Conservation (phyloP, 1,140 invertebrate species). For the Pseudomyrmex sp. region DNA sequence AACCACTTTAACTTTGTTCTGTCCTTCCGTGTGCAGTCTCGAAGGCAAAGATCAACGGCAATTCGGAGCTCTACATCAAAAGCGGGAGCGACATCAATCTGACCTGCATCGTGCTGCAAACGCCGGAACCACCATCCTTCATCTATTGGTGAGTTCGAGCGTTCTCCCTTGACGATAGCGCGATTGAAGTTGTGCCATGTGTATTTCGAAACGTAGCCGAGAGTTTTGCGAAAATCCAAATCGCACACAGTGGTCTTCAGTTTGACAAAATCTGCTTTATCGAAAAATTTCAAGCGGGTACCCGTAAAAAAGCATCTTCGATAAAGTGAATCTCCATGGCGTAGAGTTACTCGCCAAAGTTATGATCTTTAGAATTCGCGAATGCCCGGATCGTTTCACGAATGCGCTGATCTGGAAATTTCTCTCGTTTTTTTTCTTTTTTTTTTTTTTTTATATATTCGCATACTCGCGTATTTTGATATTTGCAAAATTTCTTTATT, state of each 20-base stretch:
- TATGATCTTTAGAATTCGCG: slow-evolving; percentile 9
- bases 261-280: slow-evolving; percentile 32
- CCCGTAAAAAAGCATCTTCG: slow-evolving; percentile 32
- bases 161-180: slow-evolving; percentile 49
- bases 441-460: not conserved
- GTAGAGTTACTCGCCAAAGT: not conserved
- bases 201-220: slow-evolving; percentile 12
- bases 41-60: slow-evolving; percentile 94
- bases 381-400: not conserved
- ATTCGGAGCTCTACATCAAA: slow-evolving; percentile 93
- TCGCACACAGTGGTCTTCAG: slow-evolving; percentile 10
- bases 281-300: slow-evolving; percentile 41
- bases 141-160: slow-evolving; percentile 91
- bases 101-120: slow-evolving; percentile 94
- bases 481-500: not conserved
- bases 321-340: slow-evolving; percentile 27
- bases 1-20: slow-evolving; percentile 61
- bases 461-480: not conserved
- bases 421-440: too few relatives aligned
- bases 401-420: slow-evolving; percentile 14
- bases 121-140: slow-evolving; percentile 94
- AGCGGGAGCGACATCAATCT: slow-evolving; percentile 96
- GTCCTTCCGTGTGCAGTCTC: slow-evolving; percentile 89
- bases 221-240: slow-evolving; percentile 50
- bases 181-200: slow-evolving; percentile 45